phyloP scores from a whole-genome alignment of 2,113 vertebrate genomes.

The Lates calcarifer region DNA sequence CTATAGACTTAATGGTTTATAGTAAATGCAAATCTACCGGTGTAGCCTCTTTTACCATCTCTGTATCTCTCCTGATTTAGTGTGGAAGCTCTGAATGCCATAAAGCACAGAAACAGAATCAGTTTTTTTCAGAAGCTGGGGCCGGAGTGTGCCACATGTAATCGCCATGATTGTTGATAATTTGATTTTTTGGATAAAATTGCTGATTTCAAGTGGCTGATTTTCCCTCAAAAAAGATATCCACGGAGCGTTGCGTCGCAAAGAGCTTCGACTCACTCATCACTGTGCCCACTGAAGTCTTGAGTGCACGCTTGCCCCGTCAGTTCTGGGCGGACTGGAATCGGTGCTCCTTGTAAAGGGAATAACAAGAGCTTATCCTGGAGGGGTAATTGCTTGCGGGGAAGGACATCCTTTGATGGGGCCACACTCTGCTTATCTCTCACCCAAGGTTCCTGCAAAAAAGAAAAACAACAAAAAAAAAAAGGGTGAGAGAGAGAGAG shows the following conservation, averaged over 20 bases:
- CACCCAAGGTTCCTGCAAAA: slow-evolving; percentile 55
- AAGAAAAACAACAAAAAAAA: slow-evolving; percentile 27
- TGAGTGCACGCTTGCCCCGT: slow-evolving; percentile 5
- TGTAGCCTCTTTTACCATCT: neutral
- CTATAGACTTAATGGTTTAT: neutral
- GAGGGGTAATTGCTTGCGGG: slow-evolving; percentile 77
- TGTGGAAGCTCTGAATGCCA: neutral
- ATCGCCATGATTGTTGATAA: neutral
- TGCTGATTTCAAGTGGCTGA: neutral
- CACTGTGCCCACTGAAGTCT: slow-evolving; percentile 11
- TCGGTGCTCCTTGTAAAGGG: slow-evolving; percentile 41
- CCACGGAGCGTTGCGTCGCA: neutral
- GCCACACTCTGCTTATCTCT: slow-evolving; percentile 73
- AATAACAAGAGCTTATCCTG: slow-evolving; percentile 70
- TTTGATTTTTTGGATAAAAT: neutral
- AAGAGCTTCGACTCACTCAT: neutral
- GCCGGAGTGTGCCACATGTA: neutral
- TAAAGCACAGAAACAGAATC: neutral
- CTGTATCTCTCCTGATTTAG: neutral
- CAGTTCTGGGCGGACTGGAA: slow-evolving; percentile 38
- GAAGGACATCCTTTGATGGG: slow-evolving; percentile 74
- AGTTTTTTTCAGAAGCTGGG: neutral
- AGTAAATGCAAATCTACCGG: neutral
- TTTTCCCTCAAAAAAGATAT: neutral
- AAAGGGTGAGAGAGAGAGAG: neutral